Evolutionary conservation across 2,113 vertebrate genomes (phyloP).

Genomic region (Psilopogon haemacephalus): DNA sequence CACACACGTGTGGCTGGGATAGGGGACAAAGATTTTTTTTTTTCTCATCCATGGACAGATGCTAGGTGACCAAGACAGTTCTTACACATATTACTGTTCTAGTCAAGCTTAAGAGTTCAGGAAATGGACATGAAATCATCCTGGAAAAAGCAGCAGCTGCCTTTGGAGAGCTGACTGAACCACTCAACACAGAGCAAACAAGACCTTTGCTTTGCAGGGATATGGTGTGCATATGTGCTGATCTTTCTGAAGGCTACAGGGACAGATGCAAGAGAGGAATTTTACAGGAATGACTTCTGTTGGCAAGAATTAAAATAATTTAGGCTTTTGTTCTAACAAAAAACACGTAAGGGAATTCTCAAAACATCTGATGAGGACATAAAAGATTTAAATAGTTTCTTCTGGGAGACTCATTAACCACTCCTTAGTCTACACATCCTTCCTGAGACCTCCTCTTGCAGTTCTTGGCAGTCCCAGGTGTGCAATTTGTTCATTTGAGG

Average conservation of each 20-base stretch:
- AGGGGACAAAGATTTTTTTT: background rate
- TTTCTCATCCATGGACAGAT: background rate
- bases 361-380: background rate
- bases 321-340: background rate
- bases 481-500: background rate
- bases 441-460: background rate
- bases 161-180: background rate
- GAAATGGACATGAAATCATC: background rate
- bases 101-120: background rate
- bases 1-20: accelerated
- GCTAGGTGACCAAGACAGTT: background rate
- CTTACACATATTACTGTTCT: background rate
- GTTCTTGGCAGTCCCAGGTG: background rate
- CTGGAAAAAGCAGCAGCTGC: background rate
- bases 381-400: background rate
- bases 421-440: background rate
- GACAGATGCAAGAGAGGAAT: background rate
- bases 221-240: too few species aligned
- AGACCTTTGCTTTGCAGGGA: background rate
- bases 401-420: background rate
- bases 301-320: background rate
- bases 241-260: background rate
- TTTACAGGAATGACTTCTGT: background rate
- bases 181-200: too few species aligned
- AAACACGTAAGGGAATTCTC: background rate